phyloP scores from a whole-genome alignment of 2,888 invertebrate species.

The Synanthedon myopaeformis region DNA sequence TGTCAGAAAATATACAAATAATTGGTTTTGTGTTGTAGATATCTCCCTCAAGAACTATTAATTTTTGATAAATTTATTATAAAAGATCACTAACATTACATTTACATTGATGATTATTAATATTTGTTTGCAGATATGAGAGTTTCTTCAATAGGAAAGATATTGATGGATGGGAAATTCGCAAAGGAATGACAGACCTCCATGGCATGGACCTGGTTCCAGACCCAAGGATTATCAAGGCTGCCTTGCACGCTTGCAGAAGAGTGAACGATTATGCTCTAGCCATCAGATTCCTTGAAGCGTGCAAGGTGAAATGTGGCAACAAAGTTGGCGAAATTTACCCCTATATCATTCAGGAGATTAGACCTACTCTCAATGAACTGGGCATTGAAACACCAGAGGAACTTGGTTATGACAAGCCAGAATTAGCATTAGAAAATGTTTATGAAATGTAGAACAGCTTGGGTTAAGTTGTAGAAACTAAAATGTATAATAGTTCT shows the following conservation, averaged over 20 bases:
- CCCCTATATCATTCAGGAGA: slow-evolving; percentile 89
- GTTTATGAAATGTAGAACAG: slow-evolving; percentile 74
- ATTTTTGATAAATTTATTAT: too few relatives aligned
- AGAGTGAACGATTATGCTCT: slow-evolving; percentile 94
- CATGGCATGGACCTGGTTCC: slow-evolving; percentile 92
- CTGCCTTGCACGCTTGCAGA: slow-evolving; percentile 91
- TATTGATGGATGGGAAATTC: slow-evolving; percentile 95
- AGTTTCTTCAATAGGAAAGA: slow-evolving; percentile 86
- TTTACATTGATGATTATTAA: background rate
- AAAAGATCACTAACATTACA: too few relatives aligned
- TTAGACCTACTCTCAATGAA: slow-evolving; percentile 92
- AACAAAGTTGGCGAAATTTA: slow-evolving; percentile 80
- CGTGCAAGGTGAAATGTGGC: slow-evolving; percentile 91
- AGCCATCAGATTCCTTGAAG: slow-evolving; percentile 92
- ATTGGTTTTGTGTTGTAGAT: too few relatives aligned
- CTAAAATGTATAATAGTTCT: slow-evolving; percentile 56
- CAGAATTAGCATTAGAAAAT: slow-evolving; percentile 87
- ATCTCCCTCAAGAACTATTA: too few relatives aligned
- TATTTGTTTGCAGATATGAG: slow-evolving; percentile 73
- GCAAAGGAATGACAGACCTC: slow-evolving; percentile 91
- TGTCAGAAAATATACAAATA: too few relatives aligned
- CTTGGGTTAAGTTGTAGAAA: slow-evolving; percentile 46
- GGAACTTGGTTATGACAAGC: slow-evolving; percentile 96
- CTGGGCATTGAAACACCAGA: slow-evolving; percentile 94
- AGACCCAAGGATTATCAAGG: slow-evolving; percentile 88